Conservation (phyloP, 1,140 invertebrate species). For the Orchestia grillus region DNA sequence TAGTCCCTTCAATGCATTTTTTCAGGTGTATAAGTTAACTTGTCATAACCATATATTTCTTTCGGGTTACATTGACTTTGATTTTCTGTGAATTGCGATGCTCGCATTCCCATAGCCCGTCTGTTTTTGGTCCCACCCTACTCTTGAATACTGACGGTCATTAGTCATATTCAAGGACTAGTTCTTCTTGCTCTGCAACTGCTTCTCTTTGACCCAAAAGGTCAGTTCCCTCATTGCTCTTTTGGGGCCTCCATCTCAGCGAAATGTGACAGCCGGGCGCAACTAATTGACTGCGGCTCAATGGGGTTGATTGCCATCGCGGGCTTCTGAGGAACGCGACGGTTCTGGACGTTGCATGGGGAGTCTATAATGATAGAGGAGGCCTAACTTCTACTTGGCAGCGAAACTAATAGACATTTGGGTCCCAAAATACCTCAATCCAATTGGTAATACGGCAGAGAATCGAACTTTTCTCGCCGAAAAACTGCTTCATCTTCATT, state of each 20-base stretch:
- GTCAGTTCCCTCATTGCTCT: background rate
- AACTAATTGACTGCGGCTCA: background rate
- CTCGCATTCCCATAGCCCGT: too few species aligned
- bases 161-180: too few species aligned
- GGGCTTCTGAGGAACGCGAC: background rate
- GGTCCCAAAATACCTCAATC: background rate
- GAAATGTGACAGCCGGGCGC: background rate
- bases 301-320: background rate
- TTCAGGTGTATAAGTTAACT: too few species aligned
- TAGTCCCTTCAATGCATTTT: too few species aligned
- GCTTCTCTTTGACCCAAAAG: too few species aligned
- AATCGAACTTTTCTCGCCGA: background rate
- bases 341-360: background rate
- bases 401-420: background rate
- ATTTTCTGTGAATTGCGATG: too few species aligned
- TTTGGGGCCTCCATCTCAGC: background rate
- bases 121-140: too few species aligned
- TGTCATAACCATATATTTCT: too few species aligned
- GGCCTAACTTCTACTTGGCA: background rate
- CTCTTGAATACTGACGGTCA: too few species aligned
- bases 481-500: background rate
- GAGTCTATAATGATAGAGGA: background rate
- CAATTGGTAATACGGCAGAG: background rate
- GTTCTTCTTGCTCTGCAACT: too few species aligned
- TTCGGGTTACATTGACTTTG: too few species aligned